Evolutionary conservation across 2,113 vertebrate species (phyloP).

Genomic region (Clupea harengus): DNA sequence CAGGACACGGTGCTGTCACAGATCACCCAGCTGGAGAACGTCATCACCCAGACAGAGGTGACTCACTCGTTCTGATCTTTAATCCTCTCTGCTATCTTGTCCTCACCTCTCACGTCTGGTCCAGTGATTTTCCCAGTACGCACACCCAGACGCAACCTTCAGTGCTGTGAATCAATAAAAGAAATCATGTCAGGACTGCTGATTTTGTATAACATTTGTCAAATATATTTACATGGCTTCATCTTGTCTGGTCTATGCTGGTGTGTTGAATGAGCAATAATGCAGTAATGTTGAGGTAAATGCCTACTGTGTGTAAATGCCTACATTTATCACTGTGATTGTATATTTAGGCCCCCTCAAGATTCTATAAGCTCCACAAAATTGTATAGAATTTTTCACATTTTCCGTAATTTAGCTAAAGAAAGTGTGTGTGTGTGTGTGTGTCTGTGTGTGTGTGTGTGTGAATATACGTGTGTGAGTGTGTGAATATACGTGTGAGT

Average conservation of each 20-base stretch:
- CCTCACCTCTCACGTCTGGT: not conserved
- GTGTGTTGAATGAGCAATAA: not conserved
- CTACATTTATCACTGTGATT: not conserved
- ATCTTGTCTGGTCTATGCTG: not conserved
- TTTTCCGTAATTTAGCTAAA: not conserved
- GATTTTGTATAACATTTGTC: not conserved
- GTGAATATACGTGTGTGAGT: not conserved
- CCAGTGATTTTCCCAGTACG: not conserved
- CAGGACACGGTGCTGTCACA: conserved; percentile 89
- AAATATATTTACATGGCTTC: not conserved
- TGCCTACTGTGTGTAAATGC: not conserved
- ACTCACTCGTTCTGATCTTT: conserved; percentile 1
- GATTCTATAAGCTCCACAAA: not conserved
- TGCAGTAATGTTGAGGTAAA: not conserved
- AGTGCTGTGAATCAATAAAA: not conserved
- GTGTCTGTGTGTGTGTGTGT: not conserved
- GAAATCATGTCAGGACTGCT: not conserved
- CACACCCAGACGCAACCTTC: not conserved
- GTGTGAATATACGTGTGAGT: not conserved
- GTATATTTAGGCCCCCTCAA: not conserved
- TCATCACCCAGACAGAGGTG: conserved; percentile 89
- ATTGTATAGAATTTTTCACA: not conserved
- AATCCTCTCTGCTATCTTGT: not conserved
- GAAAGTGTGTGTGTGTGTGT: not conserved
- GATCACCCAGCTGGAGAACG: conserved; percentile 89